Conservation (phyloP, 2,888 invertebrate genomes). For the Kryphioiulus occultus region DNA sequence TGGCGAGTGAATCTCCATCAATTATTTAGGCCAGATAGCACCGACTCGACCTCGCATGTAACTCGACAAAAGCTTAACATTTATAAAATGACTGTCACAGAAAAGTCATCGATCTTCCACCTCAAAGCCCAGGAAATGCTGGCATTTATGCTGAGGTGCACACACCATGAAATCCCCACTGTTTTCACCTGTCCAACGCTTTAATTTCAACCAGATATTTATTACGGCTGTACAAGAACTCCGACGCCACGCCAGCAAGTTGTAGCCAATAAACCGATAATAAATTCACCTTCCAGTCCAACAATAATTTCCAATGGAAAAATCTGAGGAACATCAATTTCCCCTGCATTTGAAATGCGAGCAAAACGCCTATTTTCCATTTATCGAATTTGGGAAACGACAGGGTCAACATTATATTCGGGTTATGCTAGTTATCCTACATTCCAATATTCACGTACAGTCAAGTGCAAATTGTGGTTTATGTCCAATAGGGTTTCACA, state of each 20-base stretch:
- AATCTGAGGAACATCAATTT: neutral
- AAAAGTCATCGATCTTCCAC: constrained; percentile 36
- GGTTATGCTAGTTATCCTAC: no score
- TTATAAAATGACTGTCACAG: constrained; percentile 15
- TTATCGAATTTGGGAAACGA: neutral
- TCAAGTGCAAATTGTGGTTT: no score
- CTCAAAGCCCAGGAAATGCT: neutral
- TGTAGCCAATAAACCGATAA: neutral
- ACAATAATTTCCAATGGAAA: neutral
- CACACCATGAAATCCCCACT: constrained; percentile 24
- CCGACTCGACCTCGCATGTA: neutral
- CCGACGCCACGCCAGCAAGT: neutral
- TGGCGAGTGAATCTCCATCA: constrained; percentile 14
- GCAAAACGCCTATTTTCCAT: neutral
- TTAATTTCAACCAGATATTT: constrained; percentile 4
- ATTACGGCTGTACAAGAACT: neutral
- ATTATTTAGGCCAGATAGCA: constrained; percentile 10
- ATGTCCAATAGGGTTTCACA: no score
- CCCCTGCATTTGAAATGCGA: neutral
- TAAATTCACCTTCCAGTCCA: neutral
- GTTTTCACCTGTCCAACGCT: constrained; percentile 32
- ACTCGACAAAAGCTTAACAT: constrained; percentile 28
- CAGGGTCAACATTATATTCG: no score
- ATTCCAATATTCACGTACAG: no score
- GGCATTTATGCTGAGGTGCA: neutral